A percentile compares a stretch with the other conserved stretches of the same genome.
These are phyloP conservation scores for Pollenia angustigena DNA, from an alignment of 2,888 invertebrate genomes.

Conservation along the genomic window DNA sequence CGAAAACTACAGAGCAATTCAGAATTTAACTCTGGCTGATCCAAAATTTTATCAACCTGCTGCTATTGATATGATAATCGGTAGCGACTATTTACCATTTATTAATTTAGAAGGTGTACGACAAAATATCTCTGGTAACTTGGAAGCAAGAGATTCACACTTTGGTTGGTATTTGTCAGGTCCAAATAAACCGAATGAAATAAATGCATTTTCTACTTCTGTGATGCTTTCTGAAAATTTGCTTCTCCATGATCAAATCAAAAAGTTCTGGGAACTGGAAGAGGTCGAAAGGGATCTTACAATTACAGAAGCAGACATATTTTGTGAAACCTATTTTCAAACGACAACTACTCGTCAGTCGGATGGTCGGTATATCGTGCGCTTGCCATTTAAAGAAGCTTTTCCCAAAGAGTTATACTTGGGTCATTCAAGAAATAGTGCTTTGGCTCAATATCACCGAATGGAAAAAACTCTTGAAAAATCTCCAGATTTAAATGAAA, in stretches of 20 bases:
- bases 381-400: background rate
- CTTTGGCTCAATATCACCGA: conserved; percentile 17
- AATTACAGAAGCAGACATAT: background rate
- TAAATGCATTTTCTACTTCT: background rate
- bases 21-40: conserved; percentile 17
- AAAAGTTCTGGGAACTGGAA: conserved; percentile 36
- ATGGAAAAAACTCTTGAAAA: conserved; percentile 22
- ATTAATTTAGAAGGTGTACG: background rate
- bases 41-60: conserved; percentile 27
- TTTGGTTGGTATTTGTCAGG: conserved; percentile 3
- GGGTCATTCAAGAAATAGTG: background rate
- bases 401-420: background rate
- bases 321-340: conserved; percentile 20
- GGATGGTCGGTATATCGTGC: background rate
- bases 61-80: conserved; percentile 33
- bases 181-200: background rate
- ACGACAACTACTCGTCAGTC: background rate
- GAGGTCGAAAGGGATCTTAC: background rate
- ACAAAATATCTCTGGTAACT: background rate
- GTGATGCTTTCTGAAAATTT: background rate
- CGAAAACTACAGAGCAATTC: background rate
- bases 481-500: background rate
- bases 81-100: conserved; percentile 32
- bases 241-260: conserved; percentile 4
- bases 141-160: background rate